phyloP scores from a whole-genome alignment of 2,113 vertebrate genomes.

The Sceloporus undulatus region DNA sequence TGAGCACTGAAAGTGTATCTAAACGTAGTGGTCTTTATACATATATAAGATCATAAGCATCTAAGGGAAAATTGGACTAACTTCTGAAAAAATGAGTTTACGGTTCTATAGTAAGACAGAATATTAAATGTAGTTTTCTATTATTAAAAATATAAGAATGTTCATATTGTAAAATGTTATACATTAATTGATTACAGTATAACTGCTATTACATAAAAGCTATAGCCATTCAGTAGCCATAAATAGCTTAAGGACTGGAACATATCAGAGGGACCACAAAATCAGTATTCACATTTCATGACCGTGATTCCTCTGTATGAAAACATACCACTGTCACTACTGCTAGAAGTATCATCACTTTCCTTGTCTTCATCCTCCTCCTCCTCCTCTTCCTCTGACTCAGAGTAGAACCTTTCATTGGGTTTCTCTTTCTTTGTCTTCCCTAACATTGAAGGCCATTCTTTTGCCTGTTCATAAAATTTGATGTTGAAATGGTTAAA shows the following conservation, averaged over 20 bases:
- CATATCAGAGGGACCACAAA: not conserved
- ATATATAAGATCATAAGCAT: not conserved
- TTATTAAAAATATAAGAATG: conserved; percentile 23
- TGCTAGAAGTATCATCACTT: conserved; percentile 79
- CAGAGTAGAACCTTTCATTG: conserved; percentile 92
- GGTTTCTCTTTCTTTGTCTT: conserved; percentile 85
- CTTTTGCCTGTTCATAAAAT: conserved; percentile 81
- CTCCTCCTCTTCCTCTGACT: conserved; percentile 77
- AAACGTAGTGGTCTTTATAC: not conserved
- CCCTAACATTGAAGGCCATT: conserved; percentile 77
- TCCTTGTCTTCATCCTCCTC: conserved; percentile 83
- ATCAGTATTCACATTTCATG: not conserved
- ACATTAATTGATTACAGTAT: not conserved
- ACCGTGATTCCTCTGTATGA: not conserved
- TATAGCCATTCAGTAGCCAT: accelerated
- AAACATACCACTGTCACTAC: conserved; percentile 72
- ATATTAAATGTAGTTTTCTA: not conserved
- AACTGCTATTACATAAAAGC: not conserved
- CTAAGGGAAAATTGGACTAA: not conserved
- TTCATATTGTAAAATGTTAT: not conserved
- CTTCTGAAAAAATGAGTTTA: not conserved
- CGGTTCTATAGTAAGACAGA: not conserved
- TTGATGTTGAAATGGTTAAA: conserved; percentile 1
- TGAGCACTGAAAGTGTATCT: not conserved
- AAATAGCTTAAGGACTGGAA: not conserved